A percentile compares a stretch with the other conserved stretches of the same genome.
Conservation (phyloP, 2,113 vertebrate species). For the Hepsetus odoe region DNA sequence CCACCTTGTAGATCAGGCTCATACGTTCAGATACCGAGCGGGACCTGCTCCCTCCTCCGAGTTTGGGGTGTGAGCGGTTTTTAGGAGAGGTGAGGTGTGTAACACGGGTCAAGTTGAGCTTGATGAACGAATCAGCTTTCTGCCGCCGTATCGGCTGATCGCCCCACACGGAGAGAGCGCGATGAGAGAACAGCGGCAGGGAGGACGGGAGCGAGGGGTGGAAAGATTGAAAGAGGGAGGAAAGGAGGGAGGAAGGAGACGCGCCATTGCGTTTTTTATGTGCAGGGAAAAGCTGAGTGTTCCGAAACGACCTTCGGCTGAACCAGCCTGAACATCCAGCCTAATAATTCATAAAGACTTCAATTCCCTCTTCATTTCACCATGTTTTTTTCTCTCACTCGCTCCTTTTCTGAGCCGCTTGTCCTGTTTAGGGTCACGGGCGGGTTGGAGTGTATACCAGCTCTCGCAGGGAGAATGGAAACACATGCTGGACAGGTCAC, state of each 20-base stretch:
- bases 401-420: too few relatives aligned
- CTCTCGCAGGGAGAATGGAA: too few relatives aligned
- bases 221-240: slow-evolving; percentile 47
- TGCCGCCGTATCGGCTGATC: slow-evolving; percentile 41
- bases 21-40: too few relatives aligned
- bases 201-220: slow-evolving; percentile 15
- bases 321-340: not conserved
- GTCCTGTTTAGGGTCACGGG: too few relatives aligned
- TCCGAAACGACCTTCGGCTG: not conserved
- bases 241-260: slow-evolving; percentile 40
- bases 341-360: not conserved
- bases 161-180: slow-evolving; percentile 44
- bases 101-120: slow-evolving; percentile 18
- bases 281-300: slow-evolving; percentile 10
- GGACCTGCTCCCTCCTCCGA: too few relatives aligned
- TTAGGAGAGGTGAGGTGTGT: slow-evolving; percentile 38
- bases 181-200: slow-evolving; percentile 45
- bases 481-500: too few relatives aligned
- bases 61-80: slow-evolving; percentile 30
- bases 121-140: slow-evolving; percentile 53
- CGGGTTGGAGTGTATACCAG: too few relatives aligned
- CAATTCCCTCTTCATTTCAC: not conserved
- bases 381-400: not conserved
- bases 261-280: slow-evolving; percentile 25
- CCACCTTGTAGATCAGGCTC: too few relatives aligned